Evolutionary conservation across 2,888 invertebrate species (phyloP).

Genomic region (Agrotis exclamationis): DNA sequence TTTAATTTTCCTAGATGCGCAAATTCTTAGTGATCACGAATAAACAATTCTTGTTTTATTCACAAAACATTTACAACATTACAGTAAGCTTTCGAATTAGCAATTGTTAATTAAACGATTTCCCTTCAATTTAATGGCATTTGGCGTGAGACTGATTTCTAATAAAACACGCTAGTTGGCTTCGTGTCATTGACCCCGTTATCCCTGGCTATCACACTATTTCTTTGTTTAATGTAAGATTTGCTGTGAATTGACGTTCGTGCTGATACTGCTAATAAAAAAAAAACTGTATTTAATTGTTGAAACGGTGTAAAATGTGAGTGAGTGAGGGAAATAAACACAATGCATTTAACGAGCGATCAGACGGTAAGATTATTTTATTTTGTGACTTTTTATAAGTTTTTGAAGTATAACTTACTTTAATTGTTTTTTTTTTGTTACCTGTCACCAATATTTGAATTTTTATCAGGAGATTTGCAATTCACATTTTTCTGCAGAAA

Average conservation of each 20-base stretch:
- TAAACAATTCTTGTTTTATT: not conserved
- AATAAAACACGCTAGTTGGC: conserved; percentile 45
- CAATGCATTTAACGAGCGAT: not conserved
- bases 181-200: conserved; percentile 42
- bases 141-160: conserved; percentile 50
- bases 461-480: too few species aligned
- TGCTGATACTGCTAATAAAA: not conserved
- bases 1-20: not conserved
- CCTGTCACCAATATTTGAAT: not conserved
- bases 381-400: not conserved
- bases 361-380: not conserved
- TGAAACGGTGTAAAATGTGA: not conserved
- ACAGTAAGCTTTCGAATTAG: not conserved
- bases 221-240: conserved; percentile 35
- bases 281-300: conserved; percentile 7
- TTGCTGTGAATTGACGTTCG: conserved; percentile 39
- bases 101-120: conserved; percentile 19
- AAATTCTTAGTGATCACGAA: not conserved
- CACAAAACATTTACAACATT: not conserved
- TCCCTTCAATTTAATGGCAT: conserved; percentile 21
- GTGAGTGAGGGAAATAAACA: not conserved
- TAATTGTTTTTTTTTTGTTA: not conserved
- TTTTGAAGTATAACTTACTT: not conserved
- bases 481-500: too few species aligned
- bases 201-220: conserved; percentile 17